Evolutionary conservation across 2,888 invertebrate genomes (phyloP).

Genomic region (Ellobium chinense): DNA sequence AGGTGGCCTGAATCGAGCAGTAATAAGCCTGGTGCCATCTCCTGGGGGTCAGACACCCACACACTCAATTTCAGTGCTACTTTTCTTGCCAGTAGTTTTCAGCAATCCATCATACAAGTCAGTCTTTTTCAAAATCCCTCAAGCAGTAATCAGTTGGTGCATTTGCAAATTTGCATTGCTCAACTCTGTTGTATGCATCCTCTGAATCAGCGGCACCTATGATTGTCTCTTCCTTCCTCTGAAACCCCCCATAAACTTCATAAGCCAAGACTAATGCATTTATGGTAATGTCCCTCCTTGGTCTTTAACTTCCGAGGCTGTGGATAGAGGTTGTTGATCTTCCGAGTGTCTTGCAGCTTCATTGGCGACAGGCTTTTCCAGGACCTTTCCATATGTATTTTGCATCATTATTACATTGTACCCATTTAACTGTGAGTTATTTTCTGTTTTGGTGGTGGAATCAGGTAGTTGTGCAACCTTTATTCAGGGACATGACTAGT

Average conservation of each 20-base stretch:
- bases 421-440: not conserved
- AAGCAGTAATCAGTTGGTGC: too few species aligned
- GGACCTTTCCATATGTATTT: not conserved
- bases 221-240: not conserved
- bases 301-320: not conserved
- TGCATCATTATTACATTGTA: not conserved
- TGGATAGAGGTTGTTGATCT: not conserved
- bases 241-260: not conserved
- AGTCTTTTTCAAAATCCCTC: too few species aligned
- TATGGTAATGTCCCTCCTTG: not conserved
- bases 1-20: too few species aligned
- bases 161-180: too few species aligned
- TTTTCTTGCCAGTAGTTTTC: too few species aligned
- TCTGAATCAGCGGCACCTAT: too few species aligned
- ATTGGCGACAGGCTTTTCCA: not conserved
- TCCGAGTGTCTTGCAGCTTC: too few species aligned
- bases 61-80: too few species aligned
- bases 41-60: too few species aligned
- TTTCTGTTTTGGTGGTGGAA: not conserved
- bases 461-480: not conserved
- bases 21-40: too few species aligned
- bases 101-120: too few species aligned
- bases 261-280: not conserved
- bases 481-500: not conserved
- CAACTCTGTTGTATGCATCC: not conserved